phyloP scores from a whole-genome alignment of 2,113 vertebrate species.

The Nothocercus nigrocapillus region DNA sequence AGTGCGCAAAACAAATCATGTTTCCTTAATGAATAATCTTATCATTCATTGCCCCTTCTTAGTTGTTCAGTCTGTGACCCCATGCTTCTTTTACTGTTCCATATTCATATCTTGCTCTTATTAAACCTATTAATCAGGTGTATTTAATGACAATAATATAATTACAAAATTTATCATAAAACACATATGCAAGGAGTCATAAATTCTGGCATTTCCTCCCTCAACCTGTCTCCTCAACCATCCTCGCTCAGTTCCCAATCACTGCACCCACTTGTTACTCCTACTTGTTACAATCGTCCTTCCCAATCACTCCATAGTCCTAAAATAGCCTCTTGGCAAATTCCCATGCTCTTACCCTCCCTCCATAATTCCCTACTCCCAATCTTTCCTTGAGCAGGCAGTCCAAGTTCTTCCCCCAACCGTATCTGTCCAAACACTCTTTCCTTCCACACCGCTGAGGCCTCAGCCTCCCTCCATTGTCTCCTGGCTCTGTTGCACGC shows the following conservation, averaged over 20 bases:
- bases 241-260: background rate
- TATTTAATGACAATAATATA: too few species aligned
- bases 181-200: background rate
- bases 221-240: background rate
- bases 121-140: background rate
- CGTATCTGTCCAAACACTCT: background rate
- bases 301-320: background rate
- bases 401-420: background rate
- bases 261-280: background rate
- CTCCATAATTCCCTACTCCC: background rate
- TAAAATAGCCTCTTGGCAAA: background rate
- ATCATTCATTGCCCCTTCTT: background rate
- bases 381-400: background rate
- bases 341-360: background rate
- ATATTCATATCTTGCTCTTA: background rate
- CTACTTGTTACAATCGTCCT: background rate
- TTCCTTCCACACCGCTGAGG: background rate
- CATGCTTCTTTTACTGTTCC: background rate
- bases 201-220: background rate
- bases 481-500: background rate
- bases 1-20: background rate
- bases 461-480: background rate
- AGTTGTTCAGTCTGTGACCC: background rate
- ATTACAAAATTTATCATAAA: background rate
- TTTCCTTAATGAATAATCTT: background rate